Percentiles rank a stretch among this genome's conserved stretches.
These are phyloP conservation scores for Drosophila siamana DNA, from an alignment of 2,888 invertebrate species.

Conservation along the genomic window DNA sequence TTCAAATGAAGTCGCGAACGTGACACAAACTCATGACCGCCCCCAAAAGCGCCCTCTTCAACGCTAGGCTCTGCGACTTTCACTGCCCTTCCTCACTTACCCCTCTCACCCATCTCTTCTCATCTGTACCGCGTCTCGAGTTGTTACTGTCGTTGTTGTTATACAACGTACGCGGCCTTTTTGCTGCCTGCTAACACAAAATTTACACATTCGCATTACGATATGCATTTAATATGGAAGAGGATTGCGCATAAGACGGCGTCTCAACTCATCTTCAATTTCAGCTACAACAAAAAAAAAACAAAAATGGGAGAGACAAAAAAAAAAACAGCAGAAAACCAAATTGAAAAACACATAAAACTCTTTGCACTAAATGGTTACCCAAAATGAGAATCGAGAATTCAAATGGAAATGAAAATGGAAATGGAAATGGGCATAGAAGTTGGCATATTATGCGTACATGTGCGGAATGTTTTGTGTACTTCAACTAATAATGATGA, in stretches of 20 bases:
- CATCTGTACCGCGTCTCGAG: neutral
- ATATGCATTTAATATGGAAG: slow-evolving; percentile 75
- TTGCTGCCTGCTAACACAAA: slow-evolving; percentile 50
- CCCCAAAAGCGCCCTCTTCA: slow-evolving; percentile 51
- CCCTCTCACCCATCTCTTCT: neutral
- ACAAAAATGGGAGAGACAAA: no score
- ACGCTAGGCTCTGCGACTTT: slow-evolving; percentile 4
- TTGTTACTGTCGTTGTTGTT: slow-evolving; percentile 9
- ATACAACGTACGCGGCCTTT: slow-evolving; percentile 41
- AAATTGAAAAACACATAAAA: slow-evolving; percentile 69
- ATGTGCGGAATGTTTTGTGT: slow-evolving; percentile 17
- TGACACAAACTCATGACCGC: slow-evolving; percentile 72
- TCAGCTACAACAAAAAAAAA: slow-evolving; percentile 1
- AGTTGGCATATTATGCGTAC: slow-evolving; percentile 58
- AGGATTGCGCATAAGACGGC: slow-evolving; percentile 14
- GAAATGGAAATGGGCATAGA: slow-evolving; percentile 29
- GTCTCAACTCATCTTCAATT: slow-evolving; percentile 9
- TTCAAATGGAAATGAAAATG: slow-evolving; percentile 22
- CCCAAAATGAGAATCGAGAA: slow-evolving; percentile 37
- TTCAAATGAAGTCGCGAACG: slow-evolving; percentile 78
- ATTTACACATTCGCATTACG: slow-evolving; percentile 77
- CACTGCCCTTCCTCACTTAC: neutral
- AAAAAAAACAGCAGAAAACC: slow-evolving; percentile 28
- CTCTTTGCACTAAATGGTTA: slow-evolving; percentile 63
- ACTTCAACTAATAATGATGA: slow-evolving; percentile 63